These are phyloP conservation scores for Chloebia gouldiae DNA, from an alignment of 2,113 vertebrate species.

Conservation along the genomic window DNA sequence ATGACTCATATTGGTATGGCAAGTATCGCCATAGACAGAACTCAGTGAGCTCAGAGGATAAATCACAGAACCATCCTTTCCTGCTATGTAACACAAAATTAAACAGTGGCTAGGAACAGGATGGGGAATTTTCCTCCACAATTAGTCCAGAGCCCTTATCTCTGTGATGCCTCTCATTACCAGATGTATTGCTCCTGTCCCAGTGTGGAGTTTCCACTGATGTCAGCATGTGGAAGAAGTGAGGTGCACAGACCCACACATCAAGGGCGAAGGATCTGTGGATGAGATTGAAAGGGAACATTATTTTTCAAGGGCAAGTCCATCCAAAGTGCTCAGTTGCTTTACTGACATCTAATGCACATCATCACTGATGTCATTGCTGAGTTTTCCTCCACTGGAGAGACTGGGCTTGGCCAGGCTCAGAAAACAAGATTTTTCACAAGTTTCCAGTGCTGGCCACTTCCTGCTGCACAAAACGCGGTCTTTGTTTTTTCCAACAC, in stretches of 20 bases:
- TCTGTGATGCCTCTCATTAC: not conserved
- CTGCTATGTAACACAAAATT: not conserved
- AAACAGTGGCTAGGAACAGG: not conserved
- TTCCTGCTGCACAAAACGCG: not conserved
- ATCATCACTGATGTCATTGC: not conserved
- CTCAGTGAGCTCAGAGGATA: not conserved
- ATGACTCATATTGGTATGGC: conserved; percentile 15
- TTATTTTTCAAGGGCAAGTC: not conserved
- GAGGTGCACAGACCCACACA: not conserved
- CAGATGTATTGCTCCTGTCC: not conserved
- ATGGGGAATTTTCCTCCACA: not conserved
- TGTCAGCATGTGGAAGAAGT: not conserved
- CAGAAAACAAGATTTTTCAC: not conserved
- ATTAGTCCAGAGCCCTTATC: not conserved
- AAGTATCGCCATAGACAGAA: not conserved
- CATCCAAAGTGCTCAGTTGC: not conserved
- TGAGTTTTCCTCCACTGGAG: not conserved
- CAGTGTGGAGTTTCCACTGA: not conserved
- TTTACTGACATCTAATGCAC: not conserved
- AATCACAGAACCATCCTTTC: not conserved
- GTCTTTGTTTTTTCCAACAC: not conserved
- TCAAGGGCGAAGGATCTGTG: not conserved
- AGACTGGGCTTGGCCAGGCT: not conserved
- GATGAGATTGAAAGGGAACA: not conserved
- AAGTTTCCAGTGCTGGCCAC: not conserved